Conservation (phyloP, 1,140 invertebrate genomes). For the Drosophila ogumai region DNA sequence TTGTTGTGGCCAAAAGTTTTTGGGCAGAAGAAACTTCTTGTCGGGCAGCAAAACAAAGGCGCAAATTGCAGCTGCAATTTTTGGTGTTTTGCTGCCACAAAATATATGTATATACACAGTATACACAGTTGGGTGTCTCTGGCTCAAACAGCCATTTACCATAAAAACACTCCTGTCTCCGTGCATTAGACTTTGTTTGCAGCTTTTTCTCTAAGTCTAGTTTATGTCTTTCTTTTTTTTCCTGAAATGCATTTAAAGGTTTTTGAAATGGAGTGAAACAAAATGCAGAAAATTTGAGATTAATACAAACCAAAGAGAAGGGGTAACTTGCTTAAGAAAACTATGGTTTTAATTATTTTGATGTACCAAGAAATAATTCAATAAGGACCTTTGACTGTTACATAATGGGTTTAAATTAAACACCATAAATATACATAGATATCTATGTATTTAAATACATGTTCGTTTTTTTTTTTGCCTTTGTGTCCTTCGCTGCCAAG, state of each 20-base stretch:
- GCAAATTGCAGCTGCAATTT: conserved; percentile 75
- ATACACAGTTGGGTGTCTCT: background rate
- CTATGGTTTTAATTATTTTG: background rate
- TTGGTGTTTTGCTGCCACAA: conserved; percentile 44
- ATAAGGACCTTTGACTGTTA: background rate
- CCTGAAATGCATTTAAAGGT: background rate
- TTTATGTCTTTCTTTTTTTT: background rate
- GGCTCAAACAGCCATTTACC: conserved; percentile 15
- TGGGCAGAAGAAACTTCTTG: conserved; percentile 59
- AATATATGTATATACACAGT: conserved; percentile 5
- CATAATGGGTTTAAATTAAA: background rate
- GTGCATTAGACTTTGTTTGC: conserved; percentile 7
- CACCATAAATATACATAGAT: background rate
- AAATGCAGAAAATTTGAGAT: background rate
- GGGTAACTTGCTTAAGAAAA: background rate
- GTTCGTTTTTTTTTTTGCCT: conserved; percentile 26
- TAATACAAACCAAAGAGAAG: background rate
- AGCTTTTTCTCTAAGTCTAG: conserved; percentile 5
- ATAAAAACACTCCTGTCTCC: conserved; percentile 9
- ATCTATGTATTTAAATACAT: conserved; percentile 8
- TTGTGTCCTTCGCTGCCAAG: conserved; percentile 46
- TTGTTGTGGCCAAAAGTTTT: conserved; percentile 67
- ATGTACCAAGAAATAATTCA: background rate
- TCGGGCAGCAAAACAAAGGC: conserved; percentile 74
- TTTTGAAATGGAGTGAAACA: background rate